Evolutionary conservation across 92 coral and sea anemone species (phyloP), one percentile per base, ranked within the genome.

Genomic region (Porites divaricata): DNA sequence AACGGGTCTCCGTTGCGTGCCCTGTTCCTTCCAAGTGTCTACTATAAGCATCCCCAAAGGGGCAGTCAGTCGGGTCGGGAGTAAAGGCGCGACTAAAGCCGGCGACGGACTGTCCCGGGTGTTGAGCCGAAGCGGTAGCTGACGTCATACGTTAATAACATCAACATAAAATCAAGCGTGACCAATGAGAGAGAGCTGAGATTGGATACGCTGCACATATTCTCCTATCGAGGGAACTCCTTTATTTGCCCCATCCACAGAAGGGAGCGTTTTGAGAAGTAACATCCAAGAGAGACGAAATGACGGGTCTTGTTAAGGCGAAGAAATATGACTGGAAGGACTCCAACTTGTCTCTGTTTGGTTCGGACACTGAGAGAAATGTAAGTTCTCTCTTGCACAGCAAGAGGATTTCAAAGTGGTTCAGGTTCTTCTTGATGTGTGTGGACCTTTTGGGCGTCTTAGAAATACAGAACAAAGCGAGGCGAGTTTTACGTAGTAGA

Each of bases 231-330:
- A 23, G 79, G 79, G 63, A 82, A 82, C 86, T 61, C 86, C 86
- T 72, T 72, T 72, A 62, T 63, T 82, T 82, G 74, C 59, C 68
- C 56, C 28, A 28, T 19, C 26, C 1, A 6, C 4, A 19, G 41
- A 8, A 52, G 25, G 23, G 21, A 51, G 63, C 19, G 63, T 67
- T 50, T 62, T 26, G 52, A 16, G 12, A 54, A 69, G 67, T 26
- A 52, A 35, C 28, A 21, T 28, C 4, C 65, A 17, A 50, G 62
- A 51, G 56, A 48, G 59, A 54, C 17, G 67, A 72, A 63, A 96
- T 96, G 98, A 24, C 95, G 57, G 98, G 98, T 6, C 88, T 92
- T n/a, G 90, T 85, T 16, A 96, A 96, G 85, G 86, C 95, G n/a
- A 93, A 93, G 85, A 89, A 93, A 66, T 83, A 75, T 54, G 91